Conservation (phyloP, 2,113 vertebrate species). For the Mobula hypostoma region DNA sequence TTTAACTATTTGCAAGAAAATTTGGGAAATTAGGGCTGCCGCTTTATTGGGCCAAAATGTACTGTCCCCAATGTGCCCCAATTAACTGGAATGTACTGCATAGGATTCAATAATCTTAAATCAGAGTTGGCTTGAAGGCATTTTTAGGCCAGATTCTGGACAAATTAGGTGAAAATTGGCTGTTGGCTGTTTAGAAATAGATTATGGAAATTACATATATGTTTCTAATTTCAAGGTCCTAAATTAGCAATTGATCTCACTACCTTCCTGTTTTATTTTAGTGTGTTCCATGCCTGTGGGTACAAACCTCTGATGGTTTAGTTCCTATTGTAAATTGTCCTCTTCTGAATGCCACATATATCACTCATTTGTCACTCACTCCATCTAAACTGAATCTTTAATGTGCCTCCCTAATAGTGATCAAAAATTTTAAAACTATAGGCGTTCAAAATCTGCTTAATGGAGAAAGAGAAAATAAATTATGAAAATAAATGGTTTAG, state of each 20-base stretch:
- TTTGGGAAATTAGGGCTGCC: no score
- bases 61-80: no score
- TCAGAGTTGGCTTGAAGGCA: not conserved
- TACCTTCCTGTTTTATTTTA: not conserved
- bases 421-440: no score
- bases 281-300: not conserved
- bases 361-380: not conserved
- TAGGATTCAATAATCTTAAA: not conserved
- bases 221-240: not conserved
- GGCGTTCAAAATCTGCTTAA: no score
- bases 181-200: not conserved
- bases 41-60: no score
- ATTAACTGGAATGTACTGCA: no score
- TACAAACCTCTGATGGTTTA: not conserved
- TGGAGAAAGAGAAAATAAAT: not conserved
- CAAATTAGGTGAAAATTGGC: not conserved
- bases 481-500: not conserved
- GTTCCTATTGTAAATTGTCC: not conserved
- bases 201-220: not conserved
- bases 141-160: not conserved
- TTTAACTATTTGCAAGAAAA: no score
- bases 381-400: not conserved
- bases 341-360: not conserved
- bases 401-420: no score
- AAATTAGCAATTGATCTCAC: not conserved